Conservation (phyloP, 2,888 invertebrate species). For the Halictus quadricinctus region DNA sequence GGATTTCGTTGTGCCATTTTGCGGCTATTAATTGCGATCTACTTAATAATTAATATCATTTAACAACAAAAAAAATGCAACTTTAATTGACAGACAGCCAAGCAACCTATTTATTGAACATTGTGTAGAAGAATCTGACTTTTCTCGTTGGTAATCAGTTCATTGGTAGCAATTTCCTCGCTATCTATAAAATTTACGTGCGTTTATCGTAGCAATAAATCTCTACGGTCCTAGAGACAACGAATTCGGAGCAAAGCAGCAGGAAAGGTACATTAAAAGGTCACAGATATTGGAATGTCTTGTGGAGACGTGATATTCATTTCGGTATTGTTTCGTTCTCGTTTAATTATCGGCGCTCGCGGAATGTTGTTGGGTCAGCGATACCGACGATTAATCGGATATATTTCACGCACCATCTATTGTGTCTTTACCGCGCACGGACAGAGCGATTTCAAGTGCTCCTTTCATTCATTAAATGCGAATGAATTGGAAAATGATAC, state of each 20-base stretch:
- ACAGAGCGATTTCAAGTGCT: not conserved
- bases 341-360: conserved; percentile 16
- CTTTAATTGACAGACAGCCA: not conserved
- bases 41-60: not conserved
- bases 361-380: conserved; percentile 14
- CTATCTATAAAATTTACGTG: not conserved
- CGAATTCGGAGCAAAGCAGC: not conserved
- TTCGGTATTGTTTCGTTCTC: conserved; percentile 3
- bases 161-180: not conserved
- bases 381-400: conserved; percentile 21
- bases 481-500: not conserved
- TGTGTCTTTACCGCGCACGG: not conserved
- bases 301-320: conserved; percentile 1
- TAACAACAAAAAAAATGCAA: not conserved
- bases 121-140: not conserved
- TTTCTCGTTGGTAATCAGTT: not conserved
- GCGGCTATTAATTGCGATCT: not conserved
- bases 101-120: not conserved
- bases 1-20: not conserved
- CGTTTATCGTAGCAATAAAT: not conserved
- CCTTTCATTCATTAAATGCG: not conserved
- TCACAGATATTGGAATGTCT: conserved; percentile 8
- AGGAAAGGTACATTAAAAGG: not conserved
- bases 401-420: conserved; percentile 8
- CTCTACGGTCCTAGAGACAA: not conserved